phyloP scores from a whole-genome alignment of 2,113 vertebrate genomes.

The Sinocyclocheilus rhinocerous region DNA sequence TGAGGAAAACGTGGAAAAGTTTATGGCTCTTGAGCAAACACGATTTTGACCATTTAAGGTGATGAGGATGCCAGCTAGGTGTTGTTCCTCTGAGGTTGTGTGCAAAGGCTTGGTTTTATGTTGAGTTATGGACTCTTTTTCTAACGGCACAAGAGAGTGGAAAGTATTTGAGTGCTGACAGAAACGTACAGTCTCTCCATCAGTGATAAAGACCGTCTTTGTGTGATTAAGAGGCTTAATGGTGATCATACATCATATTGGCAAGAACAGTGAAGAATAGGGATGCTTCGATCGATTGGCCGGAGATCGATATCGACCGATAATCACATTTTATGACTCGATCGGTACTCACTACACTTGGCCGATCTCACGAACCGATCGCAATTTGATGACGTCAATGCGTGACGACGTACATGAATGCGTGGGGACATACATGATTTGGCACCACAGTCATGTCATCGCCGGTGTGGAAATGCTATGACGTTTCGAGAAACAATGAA shows the following conservation, averaged over 20 bases:
- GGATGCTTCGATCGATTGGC: no score
- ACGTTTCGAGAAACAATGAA: no score
- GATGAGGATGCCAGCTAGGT: not conserved
- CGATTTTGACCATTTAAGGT: slow-evolving; percentile 22
- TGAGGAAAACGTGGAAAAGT: slow-evolving; percentile 24
- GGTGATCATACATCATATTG: slow-evolving; percentile 16
- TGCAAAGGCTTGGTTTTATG: slow-evolving; percentile 2
- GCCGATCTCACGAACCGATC: no score
- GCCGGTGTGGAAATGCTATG: no score
- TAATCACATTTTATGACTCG: no score
- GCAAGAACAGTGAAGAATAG: no score
- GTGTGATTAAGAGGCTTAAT: slow-evolving; percentile 38
- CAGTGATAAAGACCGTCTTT: slow-evolving; percentile 18
- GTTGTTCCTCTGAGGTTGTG: slow-evolving; percentile 12
- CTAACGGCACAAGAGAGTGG: slow-evolving; percentile 5
- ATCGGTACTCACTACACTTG: no score
- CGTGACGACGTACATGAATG: no score
- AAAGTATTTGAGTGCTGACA: not conserved
- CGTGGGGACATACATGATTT: no score
- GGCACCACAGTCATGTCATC: no score
- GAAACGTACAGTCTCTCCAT: not conserved
- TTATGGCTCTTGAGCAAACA: slow-evolving; percentile 28
- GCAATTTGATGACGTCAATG: no score
- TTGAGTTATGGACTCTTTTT: slow-evolving; percentile 9
- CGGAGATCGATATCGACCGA: no score